Percentiles rank a stretch among this genome's conserved stretches.
These are phyloP conservation scores for Hucho hucho DNA, from an alignment of 2,113 vertebrate species.

Conservation along the genomic window DNA sequence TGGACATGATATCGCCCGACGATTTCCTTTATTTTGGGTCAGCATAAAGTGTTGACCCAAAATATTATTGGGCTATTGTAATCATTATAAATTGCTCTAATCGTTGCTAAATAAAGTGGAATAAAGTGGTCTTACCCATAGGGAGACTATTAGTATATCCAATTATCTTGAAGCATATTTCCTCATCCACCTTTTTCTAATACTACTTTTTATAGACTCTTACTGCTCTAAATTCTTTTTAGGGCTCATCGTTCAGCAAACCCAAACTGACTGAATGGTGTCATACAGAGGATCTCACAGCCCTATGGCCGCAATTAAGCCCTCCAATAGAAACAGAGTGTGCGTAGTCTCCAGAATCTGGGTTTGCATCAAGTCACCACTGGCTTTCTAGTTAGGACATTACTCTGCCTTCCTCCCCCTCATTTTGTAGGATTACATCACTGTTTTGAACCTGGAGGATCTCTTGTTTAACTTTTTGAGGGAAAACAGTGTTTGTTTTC, in stretches of 20 bases:
- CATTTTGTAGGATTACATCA: conserved; percentile 58
- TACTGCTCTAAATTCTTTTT: conserved; percentile 54
- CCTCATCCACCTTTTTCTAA: conserved; percentile 25
- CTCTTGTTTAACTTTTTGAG: conserved; percentile 54
- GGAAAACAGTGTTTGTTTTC: conserved; percentile 54
- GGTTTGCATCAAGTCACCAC: background rate
- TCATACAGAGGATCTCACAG: conserved; percentile 44
- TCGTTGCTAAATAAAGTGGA: too few relatives aligned
- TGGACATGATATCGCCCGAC: conserved; percentile 23
- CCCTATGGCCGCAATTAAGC: conserved; percentile 45
- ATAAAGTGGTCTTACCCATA: background rate
- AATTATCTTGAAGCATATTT: conserved; percentile 3
- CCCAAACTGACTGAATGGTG: conserved; percentile 66
- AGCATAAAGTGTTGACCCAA: too few relatives aligned
- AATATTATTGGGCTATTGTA: too few relatives aligned
- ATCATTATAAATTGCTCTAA: too few relatives aligned
- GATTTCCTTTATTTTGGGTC: too few relatives aligned
- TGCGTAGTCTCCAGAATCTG: conserved; percentile 37
- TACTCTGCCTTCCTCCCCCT: conserved; percentile 24
- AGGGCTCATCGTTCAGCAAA: conserved; percentile 52
- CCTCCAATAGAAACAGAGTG: conserved; percentile 30
- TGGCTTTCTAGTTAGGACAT: conserved; percentile 20
- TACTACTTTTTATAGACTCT: conserved; percentile 54
- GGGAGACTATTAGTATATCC: background rate
- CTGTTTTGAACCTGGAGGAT: conserved; percentile 49